Conservation (phyloP, 2,113 vertebrate species). For the Acanthochromis polyacanthus region DNA sequence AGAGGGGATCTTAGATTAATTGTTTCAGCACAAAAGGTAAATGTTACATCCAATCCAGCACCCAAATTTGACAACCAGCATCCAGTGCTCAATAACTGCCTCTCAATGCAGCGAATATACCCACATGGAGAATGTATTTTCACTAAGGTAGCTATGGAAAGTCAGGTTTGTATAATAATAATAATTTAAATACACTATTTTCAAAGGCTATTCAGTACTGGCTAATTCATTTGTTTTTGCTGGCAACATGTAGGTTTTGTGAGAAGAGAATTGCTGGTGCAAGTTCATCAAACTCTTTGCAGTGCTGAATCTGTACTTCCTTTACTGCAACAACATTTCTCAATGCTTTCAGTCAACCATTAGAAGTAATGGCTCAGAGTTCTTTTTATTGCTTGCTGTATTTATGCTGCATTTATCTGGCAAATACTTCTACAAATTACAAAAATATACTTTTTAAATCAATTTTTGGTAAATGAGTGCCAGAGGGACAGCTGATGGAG, state of each 20-base stretch:
- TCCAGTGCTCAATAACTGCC: not conserved
- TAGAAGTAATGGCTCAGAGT: too few relatives aligned
- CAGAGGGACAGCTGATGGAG: too few relatives aligned
- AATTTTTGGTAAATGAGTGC: not conserved
- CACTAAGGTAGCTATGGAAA: not conserved
- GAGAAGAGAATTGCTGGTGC: not conserved
- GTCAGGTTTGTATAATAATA: too few relatives aligned
- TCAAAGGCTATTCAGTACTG: too few relatives aligned
- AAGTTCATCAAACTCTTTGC: not conserved
- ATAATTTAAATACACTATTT: too few relatives aligned
- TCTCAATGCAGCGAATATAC: not conserved
- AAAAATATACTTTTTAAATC: too few relatives aligned
- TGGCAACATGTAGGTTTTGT: not conserved
- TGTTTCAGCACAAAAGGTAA: not conserved
- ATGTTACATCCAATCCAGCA: too few relatives aligned
- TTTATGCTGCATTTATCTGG: too few relatives aligned
- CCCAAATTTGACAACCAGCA: too few relatives aligned
- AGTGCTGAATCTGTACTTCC: not conserved
- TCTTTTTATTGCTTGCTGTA: too few relatives aligned
- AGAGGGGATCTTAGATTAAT: too few relatives aligned
- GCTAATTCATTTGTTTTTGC: not conserved
- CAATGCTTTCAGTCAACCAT: not conserved
- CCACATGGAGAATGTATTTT: not conserved
- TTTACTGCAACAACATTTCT: not conserved
- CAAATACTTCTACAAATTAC: too few relatives aligned